Percentiles rank a stretch among this genome's conserved stretches.
phyloP scores from a whole-genome alignment of 1,140 invertebrate species.

The Trichonephila clavipes region DNA sequence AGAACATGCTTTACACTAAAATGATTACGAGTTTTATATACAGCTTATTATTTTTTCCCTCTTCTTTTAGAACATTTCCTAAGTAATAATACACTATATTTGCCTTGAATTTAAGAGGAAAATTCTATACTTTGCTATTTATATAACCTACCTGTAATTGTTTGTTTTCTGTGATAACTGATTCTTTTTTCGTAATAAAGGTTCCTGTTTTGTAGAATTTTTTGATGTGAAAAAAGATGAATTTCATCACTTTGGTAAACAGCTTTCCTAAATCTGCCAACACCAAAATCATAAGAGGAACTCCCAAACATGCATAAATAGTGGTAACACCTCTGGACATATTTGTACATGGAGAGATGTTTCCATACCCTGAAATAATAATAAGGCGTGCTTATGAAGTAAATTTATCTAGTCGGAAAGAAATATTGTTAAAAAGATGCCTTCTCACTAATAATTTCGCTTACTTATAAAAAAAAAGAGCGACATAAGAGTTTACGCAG shows the following conservation, averaged over 20 bases:
- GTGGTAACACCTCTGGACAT: constrained; percentile 92
- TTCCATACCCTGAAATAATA: constrained; percentile 87
- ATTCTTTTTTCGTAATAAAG: not conserved
- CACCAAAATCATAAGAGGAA: constrained; percentile 94
- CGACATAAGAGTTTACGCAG: too few relatives aligned
- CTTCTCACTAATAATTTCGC: too few relatives aligned
- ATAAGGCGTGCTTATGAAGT: not conserved
- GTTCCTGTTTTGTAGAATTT: constrained; percentile 75
- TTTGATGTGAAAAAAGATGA: constrained; percentile 80
- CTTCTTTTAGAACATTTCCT: not conserved
- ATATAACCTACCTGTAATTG: constrained; percentile 64
- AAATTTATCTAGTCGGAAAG: too few relatives aligned
- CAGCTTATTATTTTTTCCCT: not conserved
- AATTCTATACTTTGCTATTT: not conserved
- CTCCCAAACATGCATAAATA: constrained; percentile 93
- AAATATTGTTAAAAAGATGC: too few relatives aligned
- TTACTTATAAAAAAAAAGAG: too few relatives aligned
- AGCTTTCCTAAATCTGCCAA: constrained; percentile 94
- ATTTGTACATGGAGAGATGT: constrained; percentile 88
- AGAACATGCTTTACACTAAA: too few relatives aligned
- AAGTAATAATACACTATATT: too few relatives aligned
- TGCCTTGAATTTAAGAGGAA: too few relatives aligned
- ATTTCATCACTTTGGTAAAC: constrained; percentile 88
- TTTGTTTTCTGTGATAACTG: constrained; percentile 83
- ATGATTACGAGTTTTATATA: too few relatives aligned